Base-by-base conservation (phyloP, 2,113 vertebrate species). In the Hippolais icterina region DNA sequence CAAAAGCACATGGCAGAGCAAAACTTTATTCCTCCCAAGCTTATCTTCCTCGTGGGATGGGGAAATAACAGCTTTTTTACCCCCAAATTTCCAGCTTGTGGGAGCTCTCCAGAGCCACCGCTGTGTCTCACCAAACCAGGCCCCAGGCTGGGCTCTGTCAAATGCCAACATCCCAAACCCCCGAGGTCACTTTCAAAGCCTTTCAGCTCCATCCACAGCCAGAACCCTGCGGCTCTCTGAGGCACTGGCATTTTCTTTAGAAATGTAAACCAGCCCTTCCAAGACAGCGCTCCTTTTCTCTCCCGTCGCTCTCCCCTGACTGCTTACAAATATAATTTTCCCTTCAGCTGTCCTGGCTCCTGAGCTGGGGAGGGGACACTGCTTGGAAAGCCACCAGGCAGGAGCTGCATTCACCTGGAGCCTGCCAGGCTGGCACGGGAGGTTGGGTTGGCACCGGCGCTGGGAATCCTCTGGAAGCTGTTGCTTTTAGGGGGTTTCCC, bases 211-310 rank as follows among this genome's bases (percentile, higher is more conserved):
- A 3, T 56, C 76, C 6, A 0, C 20, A 70, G 96, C 94, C 95
- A 94, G 95, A 84, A 84, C 88, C 92, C 95, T 46, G 96, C 9
- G 15, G 95, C 88, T 94, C 86, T 93, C 86, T 3, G 5, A 69
- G 95, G 84, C 61, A 0, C 46, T 94, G 95, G 85, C 93, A 76
- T 97, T 95, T 94, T 91, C 87, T 77, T 95, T 70, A 88, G 93
- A 77, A 87, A 89, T 90, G 84, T 83, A 78, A 92, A 89, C 82
- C 93, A 93, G 35, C 47, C 79, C 46, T 91, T 74, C 87, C 18
- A 5, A 42, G 39, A 49, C 78, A 35, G 69, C 11, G 1, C n/a
- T 89, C 60, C 52, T 83, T 70, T 69, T 33, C 78, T n/a, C 46
- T 35, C 28, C 1, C 3, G 4, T 37, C 0, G 1, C 79, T 91